Base-by-base conservation (phyloP, 2,888 invertebrate species). In the Harpagoxenus sublaevis region DNA sequence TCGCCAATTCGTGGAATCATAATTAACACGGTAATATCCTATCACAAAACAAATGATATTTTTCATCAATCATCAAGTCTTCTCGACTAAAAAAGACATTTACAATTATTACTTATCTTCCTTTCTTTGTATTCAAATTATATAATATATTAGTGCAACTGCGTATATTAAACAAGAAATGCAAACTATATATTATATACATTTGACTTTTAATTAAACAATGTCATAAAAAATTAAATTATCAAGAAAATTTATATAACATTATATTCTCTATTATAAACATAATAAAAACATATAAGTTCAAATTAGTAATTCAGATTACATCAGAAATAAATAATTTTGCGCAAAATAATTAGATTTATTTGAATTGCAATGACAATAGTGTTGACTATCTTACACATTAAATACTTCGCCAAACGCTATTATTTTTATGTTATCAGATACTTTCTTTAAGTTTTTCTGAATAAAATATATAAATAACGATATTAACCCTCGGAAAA, bases 11-110 rank as follows among this genome's bases (percentile, higher is more conserved):
- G 86, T 68, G 18, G 57, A 18, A 74, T 93, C 93, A 82, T 93
- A 93, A 86, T 93, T 92, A 6, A 93, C 93, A 5, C 93, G 93
- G 86, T 94, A 95, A 84, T 92, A 95, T 39, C 94, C 95, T 95
- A 84, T 42, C 9, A 1, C 12, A 45, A 18, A 73, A 45, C 18
- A 45, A 23, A 73, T 18, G 4, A 31, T 28, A 18, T n/a, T 71
- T 35, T 12, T 23, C 35, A 35, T 35, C 35, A 5, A 53, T 23
- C 1, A 23, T 8, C 23, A 12, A 23, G 3, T 28, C 3, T 8
- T 45, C 2, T 45, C 15, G 15, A 28, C 1, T 45, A 2, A 48
- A 28, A 3, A 1, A 62, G 35, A 39, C 18, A 39, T 39, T 31
- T 18, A 35, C 18, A 2, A 35, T 18, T 35, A 35, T 18, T 23